These are phyloP conservation scores for Chloroclysta siterata DNA, from an alignment of 2,888 invertebrate genomes.

Conservation along the genomic window DNA sequence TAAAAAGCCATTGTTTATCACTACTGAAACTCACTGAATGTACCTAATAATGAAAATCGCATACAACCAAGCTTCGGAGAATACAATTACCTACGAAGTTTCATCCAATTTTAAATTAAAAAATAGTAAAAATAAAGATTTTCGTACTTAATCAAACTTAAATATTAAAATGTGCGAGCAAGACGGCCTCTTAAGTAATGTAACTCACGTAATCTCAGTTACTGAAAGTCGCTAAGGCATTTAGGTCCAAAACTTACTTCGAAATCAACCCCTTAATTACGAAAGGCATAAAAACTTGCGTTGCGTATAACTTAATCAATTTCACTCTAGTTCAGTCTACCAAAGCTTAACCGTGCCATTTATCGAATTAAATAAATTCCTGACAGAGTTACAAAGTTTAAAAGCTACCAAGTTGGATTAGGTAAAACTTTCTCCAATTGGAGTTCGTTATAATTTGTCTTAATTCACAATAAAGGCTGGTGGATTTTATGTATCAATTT, in stretches of 20 bases:
- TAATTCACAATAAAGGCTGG: conserved; percentile 32
- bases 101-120: too few species aligned
- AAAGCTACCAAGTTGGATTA: conserved; percentile 42
- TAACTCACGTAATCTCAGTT: neutral
- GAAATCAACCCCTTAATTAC: conserved; percentile 27
- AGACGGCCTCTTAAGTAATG: neutral
- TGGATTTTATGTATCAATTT: conserved; percentile 5
- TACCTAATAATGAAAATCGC: too few species aligned
- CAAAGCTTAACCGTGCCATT: conserved; percentile 39
- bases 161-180: too few species aligned
- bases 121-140: too few species aligned
- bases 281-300: conserved; percentile 27
- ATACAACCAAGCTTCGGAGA: too few species aligned
- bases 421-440: conserved; percentile 39
- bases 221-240: neutral
- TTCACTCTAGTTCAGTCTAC: conserved; percentile 33
- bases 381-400: conserved; percentile 41
- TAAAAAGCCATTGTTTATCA: too few species aligned
- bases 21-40: too few species aligned
- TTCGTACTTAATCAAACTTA: too few species aligned
- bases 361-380: conserved; percentile 42
- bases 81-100: too few species aligned
- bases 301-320: conserved; percentile 37
- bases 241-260: conserved; percentile 13
- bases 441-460: conserved; percentile 38